These are phyloP conservation scores for Cygnus atratus DNA, from an alignment of 2,113 vertebrate genomes.

Conservation along the genomic window DNA sequence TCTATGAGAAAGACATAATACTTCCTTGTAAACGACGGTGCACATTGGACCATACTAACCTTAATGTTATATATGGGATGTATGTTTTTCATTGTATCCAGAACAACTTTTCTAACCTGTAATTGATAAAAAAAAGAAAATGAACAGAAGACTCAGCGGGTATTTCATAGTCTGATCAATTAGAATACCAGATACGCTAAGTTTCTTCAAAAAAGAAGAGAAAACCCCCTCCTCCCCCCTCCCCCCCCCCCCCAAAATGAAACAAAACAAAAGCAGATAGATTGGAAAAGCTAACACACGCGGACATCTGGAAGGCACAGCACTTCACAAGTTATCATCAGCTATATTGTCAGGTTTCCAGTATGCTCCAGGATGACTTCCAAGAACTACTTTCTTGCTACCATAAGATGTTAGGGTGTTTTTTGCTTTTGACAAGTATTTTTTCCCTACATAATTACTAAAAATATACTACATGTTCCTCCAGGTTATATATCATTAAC, in stretches of 20 bases:
- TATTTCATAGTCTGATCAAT: background rate
- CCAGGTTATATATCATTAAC: background rate
- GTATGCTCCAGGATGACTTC: background rate
- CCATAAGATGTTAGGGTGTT: background rate
- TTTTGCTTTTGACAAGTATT: background rate
- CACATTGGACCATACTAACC: conserved; percentile 67
- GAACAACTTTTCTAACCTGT: conserved; percentile 94
- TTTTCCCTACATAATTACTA: background rate
- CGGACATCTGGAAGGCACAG: background rate
- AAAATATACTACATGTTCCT: background rate
- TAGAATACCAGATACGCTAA: background rate
- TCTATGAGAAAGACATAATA: background rate
- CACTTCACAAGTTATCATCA: background rate
- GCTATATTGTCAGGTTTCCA: background rate
- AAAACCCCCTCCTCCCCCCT: rapidly evolving
- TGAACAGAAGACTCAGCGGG: background rate
- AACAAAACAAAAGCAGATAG: background rate
- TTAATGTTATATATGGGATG: conserved; percentile 99
- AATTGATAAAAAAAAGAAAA: conserved; percentile 9
- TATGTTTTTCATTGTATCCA: conserved; percentile 98
- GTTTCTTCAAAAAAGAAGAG: background rate
- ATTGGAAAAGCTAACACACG: background rate
- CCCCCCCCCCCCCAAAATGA: background rate
- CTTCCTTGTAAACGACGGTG: background rate
- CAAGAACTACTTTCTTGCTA: background rate